Percentiles rank a stretch among this genome's conserved stretches.
These are phyloP conservation scores for Hypomesus transpacificus DNA, from an alignment of 2,113 vertebrate species.

Conservation along the genomic window DNA sequence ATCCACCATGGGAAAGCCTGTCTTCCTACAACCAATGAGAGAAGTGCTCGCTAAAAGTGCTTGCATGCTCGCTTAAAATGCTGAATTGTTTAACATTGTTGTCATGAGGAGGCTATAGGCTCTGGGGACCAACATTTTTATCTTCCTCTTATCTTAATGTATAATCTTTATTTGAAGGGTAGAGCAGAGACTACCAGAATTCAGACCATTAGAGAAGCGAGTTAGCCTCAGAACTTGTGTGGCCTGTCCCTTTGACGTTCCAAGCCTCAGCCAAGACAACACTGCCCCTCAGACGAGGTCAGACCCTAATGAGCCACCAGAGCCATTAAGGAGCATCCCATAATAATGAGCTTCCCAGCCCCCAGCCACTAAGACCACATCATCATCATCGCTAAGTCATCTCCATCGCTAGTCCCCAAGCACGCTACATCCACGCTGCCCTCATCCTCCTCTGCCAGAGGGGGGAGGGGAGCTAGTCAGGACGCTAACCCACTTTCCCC, in stretches of 20 bases:
- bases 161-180: too few species aligned
- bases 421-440: constrained; percentile 16
- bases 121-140: too few species aligned
- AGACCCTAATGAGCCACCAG: constrained; percentile 7
- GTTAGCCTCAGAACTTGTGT: too few species aligned
- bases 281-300: neutral
- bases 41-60: too few species aligned
- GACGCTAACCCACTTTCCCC: constrained; percentile 46
- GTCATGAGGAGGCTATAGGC: too few species aligned
- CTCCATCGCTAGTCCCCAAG: constrained; percentile 21
- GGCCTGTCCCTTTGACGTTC: neutral
- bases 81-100: too few species aligned
- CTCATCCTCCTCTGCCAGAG: neutral
- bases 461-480: neutral
- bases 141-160: too few species aligned
- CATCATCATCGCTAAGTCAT: constrained; percentile 25
- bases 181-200: too few species aligned
- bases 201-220: too few species aligned
- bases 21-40: too few species aligned
- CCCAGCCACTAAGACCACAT: constrained; percentile 25
- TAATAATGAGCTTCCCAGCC: constrained; percentile 38
- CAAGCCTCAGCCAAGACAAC: neutral
- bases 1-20: too few species aligned
- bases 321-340: constrained; percentile 22
- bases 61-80: too few species aligned